These are phyloP conservation scores for Lithophane semibrunnea DNA, from an alignment of 2,888 invertebrate species.

Conservation along the genomic window DNA sequence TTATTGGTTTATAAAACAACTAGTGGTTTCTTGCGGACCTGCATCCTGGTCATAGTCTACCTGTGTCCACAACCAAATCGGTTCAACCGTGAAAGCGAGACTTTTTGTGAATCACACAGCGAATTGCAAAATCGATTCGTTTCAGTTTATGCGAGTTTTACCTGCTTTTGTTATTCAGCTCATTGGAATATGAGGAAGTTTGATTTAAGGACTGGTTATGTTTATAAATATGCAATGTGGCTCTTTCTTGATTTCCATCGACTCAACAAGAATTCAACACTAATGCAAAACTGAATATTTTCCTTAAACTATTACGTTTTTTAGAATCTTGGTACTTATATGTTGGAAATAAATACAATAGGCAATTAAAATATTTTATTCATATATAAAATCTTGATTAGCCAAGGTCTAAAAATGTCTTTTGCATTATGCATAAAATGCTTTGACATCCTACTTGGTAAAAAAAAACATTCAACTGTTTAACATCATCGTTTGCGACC, in stretches of 20 bases:
- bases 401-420: neutral
- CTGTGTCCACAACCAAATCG: neutral
- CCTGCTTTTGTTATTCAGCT: neutral
- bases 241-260: neutral
- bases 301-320: constrained; percentile 9
- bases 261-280: constrained; percentile 15
- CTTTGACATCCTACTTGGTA: constrained; percentile 27
- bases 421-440: constrained; percentile 20
- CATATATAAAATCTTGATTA: neutral
- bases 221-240: neutral
- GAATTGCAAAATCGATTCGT: neutral
- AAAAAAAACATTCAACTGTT: neutral
- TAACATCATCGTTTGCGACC: neutral
- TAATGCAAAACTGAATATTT: constrained; percentile 15
- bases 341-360: constrained; percentile 24
- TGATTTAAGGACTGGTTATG: neutral
- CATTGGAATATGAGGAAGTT: constrained; percentile 11
- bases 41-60: neutral
- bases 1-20: neutral
- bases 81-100: neutral
- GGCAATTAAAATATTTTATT: constrained; percentile 30
- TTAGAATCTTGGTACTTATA: neutral
- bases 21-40: neutral
- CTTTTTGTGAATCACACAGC: neutral
- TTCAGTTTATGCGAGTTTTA: neutral